These are phyloP conservation scores for Pseudochromis fuscus DNA, from an alignment of 2,797 vertebrate genomes.

Conservation along the genomic window DNA sequence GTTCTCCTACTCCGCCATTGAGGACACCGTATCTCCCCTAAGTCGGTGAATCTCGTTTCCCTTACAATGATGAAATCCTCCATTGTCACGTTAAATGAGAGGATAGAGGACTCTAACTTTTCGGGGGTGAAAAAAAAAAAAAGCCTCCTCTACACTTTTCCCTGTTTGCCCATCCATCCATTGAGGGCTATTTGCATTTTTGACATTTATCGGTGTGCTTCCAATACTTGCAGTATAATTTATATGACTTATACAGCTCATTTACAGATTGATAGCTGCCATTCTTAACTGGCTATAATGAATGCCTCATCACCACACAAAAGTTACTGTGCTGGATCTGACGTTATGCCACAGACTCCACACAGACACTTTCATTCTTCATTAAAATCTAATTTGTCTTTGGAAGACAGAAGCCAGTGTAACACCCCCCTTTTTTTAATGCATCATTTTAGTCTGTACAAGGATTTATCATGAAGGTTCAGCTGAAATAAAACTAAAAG, in stretches of 20 bases:
- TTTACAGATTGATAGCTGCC: slow-evolving; percentile 84
- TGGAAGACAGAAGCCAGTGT: slow-evolving; percentile 55
- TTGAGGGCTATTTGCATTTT: slow-evolving; percentile 79
- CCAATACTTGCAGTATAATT: slow-evolving; percentile 69
- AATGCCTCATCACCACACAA: slow-evolving; percentile 74
- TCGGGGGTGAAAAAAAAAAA: slow-evolving; percentile 33
- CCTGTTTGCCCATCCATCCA: slow-evolving; percentile 54
- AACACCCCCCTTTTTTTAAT: slow-evolving; percentile 56
- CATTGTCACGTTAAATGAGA: slow-evolving; percentile 66
- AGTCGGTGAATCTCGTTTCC: slow-evolving; percentile 59
- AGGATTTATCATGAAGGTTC: slow-evolving; percentile 66
- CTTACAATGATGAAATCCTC: slow-evolving; percentile 64
- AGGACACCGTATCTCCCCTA: slow-evolving; percentile 55
- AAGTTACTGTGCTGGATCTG: slow-evolving; percentile 68
- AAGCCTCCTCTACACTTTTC: slow-evolving; percentile 10
- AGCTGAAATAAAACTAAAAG: slow-evolving; percentile 49
- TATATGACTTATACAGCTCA: slow-evolving; percentile 77
- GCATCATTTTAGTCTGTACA: slow-evolving; percentile 64
- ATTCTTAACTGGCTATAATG: slow-evolving; percentile 80
- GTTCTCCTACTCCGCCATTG: slow-evolving; percentile 50
- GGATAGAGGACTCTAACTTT: slow-evolving; percentile 49
- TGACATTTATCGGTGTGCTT: slow-evolving; percentile 73
- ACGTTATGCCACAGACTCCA: slow-evolving; percentile 52
- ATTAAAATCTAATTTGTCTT: slow-evolving; percentile 79
- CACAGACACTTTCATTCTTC: slow-evolving; percentile 74